Base-by-base conservation (phyloP, 2,888 invertebrate genomes). In the Spicauda simplicius region DNA sequence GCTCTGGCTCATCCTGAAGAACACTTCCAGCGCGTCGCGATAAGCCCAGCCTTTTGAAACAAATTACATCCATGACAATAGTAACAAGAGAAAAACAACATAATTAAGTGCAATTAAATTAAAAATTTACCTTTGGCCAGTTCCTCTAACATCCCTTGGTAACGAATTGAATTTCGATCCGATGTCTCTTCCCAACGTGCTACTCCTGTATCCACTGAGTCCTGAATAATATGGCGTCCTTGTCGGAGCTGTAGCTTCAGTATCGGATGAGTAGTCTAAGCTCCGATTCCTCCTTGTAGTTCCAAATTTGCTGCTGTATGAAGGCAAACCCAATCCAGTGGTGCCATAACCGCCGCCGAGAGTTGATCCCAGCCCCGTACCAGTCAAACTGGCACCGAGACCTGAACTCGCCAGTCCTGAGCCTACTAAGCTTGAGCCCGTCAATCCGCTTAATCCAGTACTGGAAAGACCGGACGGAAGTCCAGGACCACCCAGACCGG, bases 251-350 rank as follows among this genome's bases (percentile, higher is more conserved):
- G 97, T 97, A n/a, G 97, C 97, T 92, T 99, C 99, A 0, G 99
- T 98, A 83, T 99, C 99, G 60, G 98, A 98, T 25, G 98, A 98
- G 87, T 98, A 98, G 89, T 98, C 98, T 83, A 98, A 91, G 73
- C 96, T 97, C 76, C 97, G 94, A 77, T 97, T 96, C 72, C 97
- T 95, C 78, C 97, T 94, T 1, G 95, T 94, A 70, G 97, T 91
- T 6, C 97, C 93, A 74, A 94, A 94, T 76, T 93, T 93, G 71
- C 85, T 84, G 63, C 85, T 93, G 83, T 86, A 94, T 74, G 83
- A 94, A 79, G 87, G 79, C 53, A 92, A 70, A 25, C 92, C 92
- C 57, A 92, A 76, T 7, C 91, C 91, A 11, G 89, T 84, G 3
- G 92, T 91, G 30, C 91, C 91, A 69, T 92, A 92, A 30, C 86